Conservation (phyloP, 1,140 invertebrate species). For the Bacillus rossius region DNA sequence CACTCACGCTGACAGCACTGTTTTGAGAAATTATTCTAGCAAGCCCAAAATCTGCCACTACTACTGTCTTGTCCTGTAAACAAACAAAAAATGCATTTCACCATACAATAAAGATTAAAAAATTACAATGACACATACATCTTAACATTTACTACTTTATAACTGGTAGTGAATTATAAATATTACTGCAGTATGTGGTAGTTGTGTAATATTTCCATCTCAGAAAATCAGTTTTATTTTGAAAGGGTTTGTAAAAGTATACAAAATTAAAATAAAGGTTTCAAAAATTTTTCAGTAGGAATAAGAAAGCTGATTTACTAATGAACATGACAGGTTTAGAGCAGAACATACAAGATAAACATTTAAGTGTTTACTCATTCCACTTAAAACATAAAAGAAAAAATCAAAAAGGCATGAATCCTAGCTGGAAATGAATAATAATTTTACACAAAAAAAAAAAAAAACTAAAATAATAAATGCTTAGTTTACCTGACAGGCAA, state of each 20-base stretch:
- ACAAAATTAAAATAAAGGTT: too few relatives aligned
- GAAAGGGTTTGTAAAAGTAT: background rate
- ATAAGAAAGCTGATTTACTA: too few relatives aligned
- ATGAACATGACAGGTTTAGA: too few relatives aligned
- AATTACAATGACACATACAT: background rate
- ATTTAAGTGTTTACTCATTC: too few relatives aligned
- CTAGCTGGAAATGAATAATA: too few relatives aligned
- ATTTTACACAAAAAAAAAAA: too few relatives aligned
- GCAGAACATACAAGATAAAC: too few relatives aligned
- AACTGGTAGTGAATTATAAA: background rate
- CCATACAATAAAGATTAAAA: background rate
- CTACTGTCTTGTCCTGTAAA: conserved; percentile 73
- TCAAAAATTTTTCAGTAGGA: too few relatives aligned
- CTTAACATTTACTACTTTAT: background rate
- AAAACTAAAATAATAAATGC: too few relatives aligned
- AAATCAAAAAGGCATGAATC: too few relatives aligned
- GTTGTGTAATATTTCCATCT: background rate
- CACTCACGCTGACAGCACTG: conserved; percentile 28
- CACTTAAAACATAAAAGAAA: too few relatives aligned
- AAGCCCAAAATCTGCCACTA: conserved; percentile 92
- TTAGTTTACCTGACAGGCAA: too few relatives aligned
- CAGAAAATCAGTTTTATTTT: background rate
- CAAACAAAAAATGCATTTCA: conserved; percentile 14
- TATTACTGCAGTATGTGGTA: background rate
- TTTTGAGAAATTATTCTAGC: conserved; percentile 76